phyloP scores from a whole-genome alignment of 2,113 vertebrate genomes.

The Trachemys scripta region DNA sequence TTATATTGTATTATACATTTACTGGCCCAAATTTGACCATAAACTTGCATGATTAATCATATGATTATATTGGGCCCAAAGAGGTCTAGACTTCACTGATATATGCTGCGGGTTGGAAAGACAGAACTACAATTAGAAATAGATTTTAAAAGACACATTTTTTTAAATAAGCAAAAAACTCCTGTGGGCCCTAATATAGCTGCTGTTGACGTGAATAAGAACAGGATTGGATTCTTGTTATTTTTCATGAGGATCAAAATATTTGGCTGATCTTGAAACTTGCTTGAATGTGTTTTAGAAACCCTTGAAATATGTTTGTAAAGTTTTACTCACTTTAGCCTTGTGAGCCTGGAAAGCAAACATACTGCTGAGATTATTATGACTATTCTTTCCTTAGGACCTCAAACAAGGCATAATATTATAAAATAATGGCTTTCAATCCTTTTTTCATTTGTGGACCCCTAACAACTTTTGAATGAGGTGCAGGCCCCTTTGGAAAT shows the following conservation, averaged over 20 bases:
- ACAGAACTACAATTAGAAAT: neutral
- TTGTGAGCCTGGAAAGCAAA: neutral
- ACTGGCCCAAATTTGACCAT: neutral
- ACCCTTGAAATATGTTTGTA: neutral
- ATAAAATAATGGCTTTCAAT: neutral
- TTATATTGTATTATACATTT: neutral
- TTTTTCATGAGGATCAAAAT: neutral
- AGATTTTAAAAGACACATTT: neutral
- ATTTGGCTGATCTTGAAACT: neutral
- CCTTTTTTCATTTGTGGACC: neutral
- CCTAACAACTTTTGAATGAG: neutral
- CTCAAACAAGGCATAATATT: neutral
- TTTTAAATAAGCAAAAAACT: neutral
- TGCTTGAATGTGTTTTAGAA: slow-evolving; percentile 6
- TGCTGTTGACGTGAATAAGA: neutral
- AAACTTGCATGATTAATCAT: neutral
- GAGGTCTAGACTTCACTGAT: neutral
- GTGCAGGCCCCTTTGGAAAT: neutral
- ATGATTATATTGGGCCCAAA: neutral
- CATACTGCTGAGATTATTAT: neutral
- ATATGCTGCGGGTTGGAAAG: neutral
- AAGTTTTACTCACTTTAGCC: neutral
- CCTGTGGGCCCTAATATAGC: neutral
- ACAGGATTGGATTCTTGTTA: neutral
- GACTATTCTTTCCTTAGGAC: neutral